These are phyloP conservation scores for Anableps anableps DNA, from an alignment of 2,797 vertebrate genomes.

Conservation along the genomic window DNA sequence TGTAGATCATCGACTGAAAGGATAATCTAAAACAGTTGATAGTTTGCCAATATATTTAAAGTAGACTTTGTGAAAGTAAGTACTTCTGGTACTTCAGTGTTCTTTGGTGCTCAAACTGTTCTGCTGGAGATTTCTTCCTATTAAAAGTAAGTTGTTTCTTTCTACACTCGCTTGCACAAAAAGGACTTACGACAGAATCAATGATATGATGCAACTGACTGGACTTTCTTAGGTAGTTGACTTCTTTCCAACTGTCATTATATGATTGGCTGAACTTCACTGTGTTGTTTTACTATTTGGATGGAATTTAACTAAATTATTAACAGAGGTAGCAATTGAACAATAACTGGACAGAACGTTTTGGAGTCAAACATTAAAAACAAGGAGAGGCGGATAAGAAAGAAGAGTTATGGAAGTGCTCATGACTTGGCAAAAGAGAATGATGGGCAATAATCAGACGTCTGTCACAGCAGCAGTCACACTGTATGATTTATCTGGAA, in stretches of 20 bases:
- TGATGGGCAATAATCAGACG: background rate
- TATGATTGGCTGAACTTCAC: background rate
- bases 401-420: background rate
- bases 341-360: background rate
- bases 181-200: background rate
- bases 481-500: background rate
- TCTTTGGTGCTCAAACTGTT: background rate
- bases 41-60: background rate
- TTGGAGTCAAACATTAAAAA: background rate
- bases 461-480: background rate
- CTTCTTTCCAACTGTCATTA: background rate
- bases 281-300: background rate
- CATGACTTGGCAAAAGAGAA: background rate
- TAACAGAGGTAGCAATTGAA: background rate
- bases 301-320: background rate
- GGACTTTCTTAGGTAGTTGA: background rate
- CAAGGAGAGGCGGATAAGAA: background rate
- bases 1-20: background rate
- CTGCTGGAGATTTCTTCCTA: background rate
- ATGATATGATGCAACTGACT: background rate
- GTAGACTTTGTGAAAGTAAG: background rate
- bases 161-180: background rate
- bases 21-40: background rate
- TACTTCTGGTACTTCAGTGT: background rate
- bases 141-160: background rate